A percentile compares a stretch with the other conserved stretches of the same genome.
These are phyloP conservation scores for Oreotrochilus melanogaster DNA, from an alignment of 2,113 vertebrate species.

Conservation along the genomic window DNA sequence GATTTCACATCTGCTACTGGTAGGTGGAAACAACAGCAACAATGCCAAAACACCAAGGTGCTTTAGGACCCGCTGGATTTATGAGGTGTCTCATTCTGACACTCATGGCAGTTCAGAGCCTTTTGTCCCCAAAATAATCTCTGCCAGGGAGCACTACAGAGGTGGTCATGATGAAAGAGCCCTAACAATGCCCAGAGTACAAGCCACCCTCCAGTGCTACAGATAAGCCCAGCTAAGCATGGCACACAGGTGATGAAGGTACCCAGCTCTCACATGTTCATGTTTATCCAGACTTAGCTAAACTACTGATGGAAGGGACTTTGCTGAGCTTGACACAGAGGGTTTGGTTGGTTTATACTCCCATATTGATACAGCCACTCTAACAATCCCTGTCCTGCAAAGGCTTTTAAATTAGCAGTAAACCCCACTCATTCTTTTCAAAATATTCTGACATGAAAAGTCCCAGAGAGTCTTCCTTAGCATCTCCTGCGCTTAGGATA, in stretches of 20 bases:
- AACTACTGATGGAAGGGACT: neutral
- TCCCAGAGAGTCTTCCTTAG: neutral
- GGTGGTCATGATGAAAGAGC: neutral
- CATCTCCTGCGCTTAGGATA: neutral
- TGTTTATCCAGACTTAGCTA: neutral
- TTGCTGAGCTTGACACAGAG: neutral
- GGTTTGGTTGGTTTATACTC: neutral
- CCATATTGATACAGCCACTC: neutral
- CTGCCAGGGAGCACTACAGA: neutral
- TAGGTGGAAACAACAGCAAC: rapidly evolving
- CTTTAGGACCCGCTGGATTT: neutral
- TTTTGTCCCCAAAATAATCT: neutral
- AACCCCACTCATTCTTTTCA: neutral
- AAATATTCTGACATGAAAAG: neutral
- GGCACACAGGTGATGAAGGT: rapidly evolving
- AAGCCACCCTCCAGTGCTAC: neutral
- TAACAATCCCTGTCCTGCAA: neutral
- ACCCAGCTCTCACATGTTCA: neutral
- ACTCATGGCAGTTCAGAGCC: rapidly evolving
- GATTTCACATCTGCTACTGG: neutral
- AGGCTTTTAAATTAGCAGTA: neutral
- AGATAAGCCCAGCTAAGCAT: neutral
- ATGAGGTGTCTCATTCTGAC: neutral
- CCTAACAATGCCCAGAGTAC: neutral
- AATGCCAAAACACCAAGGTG: neutral